Evolutionary conservation across 2,113 vertebrate species (phyloP), one percentile per base, ranked within the genome.

Genomic region (Hypanus sabinus): DNA sequence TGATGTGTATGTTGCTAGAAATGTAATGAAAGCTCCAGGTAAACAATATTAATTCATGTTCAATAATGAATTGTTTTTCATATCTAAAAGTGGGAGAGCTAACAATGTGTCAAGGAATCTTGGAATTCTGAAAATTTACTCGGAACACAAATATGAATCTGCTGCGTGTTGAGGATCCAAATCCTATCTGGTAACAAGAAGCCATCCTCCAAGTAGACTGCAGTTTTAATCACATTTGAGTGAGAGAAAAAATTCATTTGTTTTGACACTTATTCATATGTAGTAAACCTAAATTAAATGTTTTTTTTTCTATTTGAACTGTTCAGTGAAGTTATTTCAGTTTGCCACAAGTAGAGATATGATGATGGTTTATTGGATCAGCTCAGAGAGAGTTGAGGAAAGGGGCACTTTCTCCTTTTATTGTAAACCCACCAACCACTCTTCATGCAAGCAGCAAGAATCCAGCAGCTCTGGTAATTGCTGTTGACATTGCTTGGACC

Each of bases 401-500:
- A 90, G 85, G 85, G 60, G 85, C n/a, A 33, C 62, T 14, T 65
- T 33, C 68, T 27, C 73, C 9, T 73, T 71, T 93, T 70, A 55
- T 22, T 73, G 33, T 93, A 7, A 94, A 95, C 95, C 79, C 95
- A 94, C 95, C 96, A 94, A 33, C 70, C 95, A 95, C 95, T 94
- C 96, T 94, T 96, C 94, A 95, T 87, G 96, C 96, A 97, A 96
- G 94, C 96, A 87, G 95, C 80, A 94, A 96, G 95, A 94, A 96
- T 96, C 97, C 96, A 81, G 95, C 94, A 96, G 96, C 95, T 95
- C 96, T 96, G 94, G 95, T 98, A 98, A 98, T 99, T 98, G 98
- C 98, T 97, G 97, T 96, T 97, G 97, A 98, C 98, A 98, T 98
- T 97, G 97, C 98, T 97, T 96, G 95, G 97, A 97, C 96, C 97